phyloP scores from a whole-genome alignment of 2,113 vertebrate genomes.

The Mohoua ochrocephala region DNA sequence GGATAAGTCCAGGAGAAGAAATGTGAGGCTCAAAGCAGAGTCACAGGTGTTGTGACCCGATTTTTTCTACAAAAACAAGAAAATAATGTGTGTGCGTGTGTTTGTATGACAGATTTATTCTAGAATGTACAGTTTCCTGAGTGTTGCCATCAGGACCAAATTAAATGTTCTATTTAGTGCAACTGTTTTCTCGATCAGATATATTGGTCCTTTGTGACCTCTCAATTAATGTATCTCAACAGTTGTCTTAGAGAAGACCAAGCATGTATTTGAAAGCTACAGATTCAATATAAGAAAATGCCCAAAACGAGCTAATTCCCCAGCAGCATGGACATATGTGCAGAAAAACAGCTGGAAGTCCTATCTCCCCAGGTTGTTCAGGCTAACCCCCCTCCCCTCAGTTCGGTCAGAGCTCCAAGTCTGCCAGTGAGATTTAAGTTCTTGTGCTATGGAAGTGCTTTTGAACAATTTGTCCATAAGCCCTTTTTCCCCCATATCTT shows the following conservation, averaged over 20 bases:
- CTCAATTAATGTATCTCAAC: neutral
- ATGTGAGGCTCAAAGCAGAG: neutral
- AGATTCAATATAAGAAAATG: neutral
- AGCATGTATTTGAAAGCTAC: neutral
- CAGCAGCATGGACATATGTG: neutral
- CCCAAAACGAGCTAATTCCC: neutral
- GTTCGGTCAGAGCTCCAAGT: fast-evolving
- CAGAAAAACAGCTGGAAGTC: neutral
- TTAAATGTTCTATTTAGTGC: neutral
- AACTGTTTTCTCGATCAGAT: neutral
- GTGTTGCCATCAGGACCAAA: neutral
- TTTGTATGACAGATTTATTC: neutral
- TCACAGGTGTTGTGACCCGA: neutral
- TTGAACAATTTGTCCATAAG: neutral
- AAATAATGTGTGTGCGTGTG: neutral
- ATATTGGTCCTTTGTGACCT: neutral
- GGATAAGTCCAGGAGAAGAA: neutral
- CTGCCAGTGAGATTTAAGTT: neutral
- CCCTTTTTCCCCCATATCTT: neutral
- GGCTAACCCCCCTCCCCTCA: neutral
- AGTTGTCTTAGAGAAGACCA: neutral
- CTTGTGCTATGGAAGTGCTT: neutral
- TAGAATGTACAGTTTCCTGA: neutral
- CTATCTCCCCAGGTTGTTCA: neutral
- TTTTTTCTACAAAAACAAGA: neutral